Conservation (phyloP, 1,140 invertebrate species). For the Apis cerana region DNA sequence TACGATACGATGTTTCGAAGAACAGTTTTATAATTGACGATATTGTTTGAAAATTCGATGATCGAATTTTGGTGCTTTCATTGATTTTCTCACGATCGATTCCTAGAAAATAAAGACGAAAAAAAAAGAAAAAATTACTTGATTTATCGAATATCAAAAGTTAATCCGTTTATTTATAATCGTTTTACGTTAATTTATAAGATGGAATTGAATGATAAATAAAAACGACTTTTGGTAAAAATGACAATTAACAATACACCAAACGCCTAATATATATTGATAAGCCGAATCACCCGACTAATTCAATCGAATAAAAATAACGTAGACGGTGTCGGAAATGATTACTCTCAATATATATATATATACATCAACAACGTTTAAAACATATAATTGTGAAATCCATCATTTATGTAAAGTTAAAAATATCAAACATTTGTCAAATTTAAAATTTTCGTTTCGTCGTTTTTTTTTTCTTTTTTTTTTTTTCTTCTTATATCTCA, state of each 20-base stretch:
- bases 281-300: not conserved
- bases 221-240: not conserved
- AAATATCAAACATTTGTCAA: not conserved
- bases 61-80: not conserved
- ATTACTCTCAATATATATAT: too few relatives aligned
- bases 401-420: not conserved
- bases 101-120: not conserved
- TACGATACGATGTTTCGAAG: not conserved
- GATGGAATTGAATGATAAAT: not conserved
- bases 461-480: not conserved
- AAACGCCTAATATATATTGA: not conserved
- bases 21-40: not conserved
- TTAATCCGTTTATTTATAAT: not conserved
- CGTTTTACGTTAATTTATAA: conserved; percentile 4
- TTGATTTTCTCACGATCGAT: not conserved
- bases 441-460: not conserved
- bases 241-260: conserved; percentile 6
- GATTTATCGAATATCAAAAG: too few relatives aligned
- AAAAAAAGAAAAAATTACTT: too few relatives aligned
- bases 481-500: conserved; percentile 1
- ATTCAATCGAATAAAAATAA: conserved; percentile 27
- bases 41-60: not conserved
- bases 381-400: not conserved
- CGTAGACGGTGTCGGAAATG: not conserved
- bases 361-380: not conserved